These are phyloP conservation scores for Microcebus tavaratra DNA, from an alignment of 2,113 vertebrate genomes.

Conservation along the genomic window DNA sequence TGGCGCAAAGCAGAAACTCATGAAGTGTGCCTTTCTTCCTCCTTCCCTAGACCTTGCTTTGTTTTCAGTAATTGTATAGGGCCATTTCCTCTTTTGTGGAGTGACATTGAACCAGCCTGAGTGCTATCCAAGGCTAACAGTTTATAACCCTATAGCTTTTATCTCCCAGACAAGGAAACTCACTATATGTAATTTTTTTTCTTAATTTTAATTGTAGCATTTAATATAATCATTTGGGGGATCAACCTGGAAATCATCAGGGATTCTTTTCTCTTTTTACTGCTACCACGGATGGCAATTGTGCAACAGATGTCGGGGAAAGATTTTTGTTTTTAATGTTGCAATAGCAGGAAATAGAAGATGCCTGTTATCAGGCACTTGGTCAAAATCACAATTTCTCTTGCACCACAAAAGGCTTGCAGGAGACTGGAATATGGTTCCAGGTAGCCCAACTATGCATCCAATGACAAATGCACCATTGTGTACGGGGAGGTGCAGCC, in stretches of 20 bases:
- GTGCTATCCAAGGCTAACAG: neutral
- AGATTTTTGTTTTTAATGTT: constrained; percentile 46
- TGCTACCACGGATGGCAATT: constrained; percentile 50
- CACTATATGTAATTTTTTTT: neutral
- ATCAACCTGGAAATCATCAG: constrained; percentile 74
- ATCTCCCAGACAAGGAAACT: neutral
- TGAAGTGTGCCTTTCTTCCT: neutral
- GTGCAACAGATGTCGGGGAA: constrained; percentile 40
- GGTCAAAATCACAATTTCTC: constrained; percentile 60
- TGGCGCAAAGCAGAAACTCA: neutral
- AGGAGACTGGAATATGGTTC: constrained; percentile 15
- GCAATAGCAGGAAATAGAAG: constrained; percentile 61
- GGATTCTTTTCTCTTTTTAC: constrained; percentile 54
- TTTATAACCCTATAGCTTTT: constrained; percentile 28
- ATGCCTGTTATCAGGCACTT: constrained; percentile 62
- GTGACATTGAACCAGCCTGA: neutral
- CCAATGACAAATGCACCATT: neutral
- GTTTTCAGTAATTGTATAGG: neutral
- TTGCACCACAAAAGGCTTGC: constrained; percentile 55
- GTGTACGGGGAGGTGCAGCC: neutral
- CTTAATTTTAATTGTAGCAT: constrained; percentile 36
- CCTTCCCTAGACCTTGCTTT: neutral
- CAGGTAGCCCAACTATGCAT: neutral
- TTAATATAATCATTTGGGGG: constrained; percentile 41
- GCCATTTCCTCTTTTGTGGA: neutral